Base-by-base conservation (phyloP, 2,888 invertebrate species). In the Callosobruchus maculatus region DNA sequence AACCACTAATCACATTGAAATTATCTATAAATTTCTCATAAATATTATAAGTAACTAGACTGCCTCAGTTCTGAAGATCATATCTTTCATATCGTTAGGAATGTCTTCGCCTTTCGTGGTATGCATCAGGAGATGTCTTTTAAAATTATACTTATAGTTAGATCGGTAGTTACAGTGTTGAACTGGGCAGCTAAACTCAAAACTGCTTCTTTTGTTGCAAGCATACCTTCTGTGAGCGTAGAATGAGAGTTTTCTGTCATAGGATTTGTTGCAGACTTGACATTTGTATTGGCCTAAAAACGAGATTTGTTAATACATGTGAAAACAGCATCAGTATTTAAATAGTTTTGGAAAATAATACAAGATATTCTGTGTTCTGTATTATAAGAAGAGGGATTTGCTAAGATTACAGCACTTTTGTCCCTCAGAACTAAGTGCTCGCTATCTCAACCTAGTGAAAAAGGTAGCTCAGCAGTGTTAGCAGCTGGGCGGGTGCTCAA, bases 91-190 rank as follows among this genome's bases (percentile, higher is more conserved):
- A 13, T 49, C 13, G 13, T 18, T 7, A 13, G 49, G 49, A 49
- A 49, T 49, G 49, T 49, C 49, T 49, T 49, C 49, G 13, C 49
- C 49, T 49, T 49, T 49, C 9, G 3, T 49, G 13, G 49, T 49
- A 18, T 49, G 49, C 49, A 49, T 49, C 21, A 70, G 20, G 21
- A 70, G 26, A 5, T 70, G 70, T 22, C 70, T 22, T 70, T 70
- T 70, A 22, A 70, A 26, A 5, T 70, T 70, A 5, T 76, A 22
- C 20, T 66, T 67, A 20, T 66, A 67, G 22, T 67, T 79, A 22
- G 70, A 70, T n/a, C 21, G 4, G 70, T 70, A 70, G 4, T 77
- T 77, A 22, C 81, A 80, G 88, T 94, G 94, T 86, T 91, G 89
- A 82, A 94, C 94, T 87, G 89, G 90, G 70, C 82, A 83, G 72